These are phyloP conservation scores for Xyrauchen texanus DNA, from an alignment of 2,113 vertebrate species.

Conservation along the genomic window DNA sequence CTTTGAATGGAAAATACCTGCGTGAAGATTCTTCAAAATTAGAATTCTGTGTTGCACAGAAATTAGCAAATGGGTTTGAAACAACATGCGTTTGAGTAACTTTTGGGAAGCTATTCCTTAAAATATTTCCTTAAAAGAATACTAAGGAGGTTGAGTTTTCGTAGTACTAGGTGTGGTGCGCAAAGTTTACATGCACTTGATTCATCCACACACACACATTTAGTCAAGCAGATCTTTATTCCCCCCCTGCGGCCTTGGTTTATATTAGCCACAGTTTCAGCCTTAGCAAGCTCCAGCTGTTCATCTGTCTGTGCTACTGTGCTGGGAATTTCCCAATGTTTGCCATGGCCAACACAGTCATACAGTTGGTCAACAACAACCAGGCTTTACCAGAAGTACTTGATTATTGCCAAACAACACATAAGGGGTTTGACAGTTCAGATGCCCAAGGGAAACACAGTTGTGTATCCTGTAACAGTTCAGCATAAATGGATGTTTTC, in stretches of 20 bases:
- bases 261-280: neutral
- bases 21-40: no score
- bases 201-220: neutral
- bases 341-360: conserved; percentile 11
- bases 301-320: conserved; percentile 10
- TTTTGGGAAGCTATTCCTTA: no score
- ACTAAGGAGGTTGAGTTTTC: neutral
- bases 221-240: neutral
- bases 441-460: neutral
- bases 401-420: conserved; percentile 15
- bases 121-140: neutral
- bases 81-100: no score
- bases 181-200: neutral
- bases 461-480: conserved; percentile 14
- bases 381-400: conserved; percentile 29
- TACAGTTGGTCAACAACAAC: conserved; percentile 10
- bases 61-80: no score
- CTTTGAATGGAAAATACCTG: no score
- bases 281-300: conserved; percentile 19
- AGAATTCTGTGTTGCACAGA: no score
- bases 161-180: neutral
- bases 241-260: conserved; percentile 3
- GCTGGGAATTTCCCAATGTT: conserved; percentile 27
- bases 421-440: neutral
- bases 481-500: neutral